These are phyloP conservation scores for Morelia viridis DNA, from an alignment of 2,797 vertebrate species.

Conservation along the genomic window DNA sequence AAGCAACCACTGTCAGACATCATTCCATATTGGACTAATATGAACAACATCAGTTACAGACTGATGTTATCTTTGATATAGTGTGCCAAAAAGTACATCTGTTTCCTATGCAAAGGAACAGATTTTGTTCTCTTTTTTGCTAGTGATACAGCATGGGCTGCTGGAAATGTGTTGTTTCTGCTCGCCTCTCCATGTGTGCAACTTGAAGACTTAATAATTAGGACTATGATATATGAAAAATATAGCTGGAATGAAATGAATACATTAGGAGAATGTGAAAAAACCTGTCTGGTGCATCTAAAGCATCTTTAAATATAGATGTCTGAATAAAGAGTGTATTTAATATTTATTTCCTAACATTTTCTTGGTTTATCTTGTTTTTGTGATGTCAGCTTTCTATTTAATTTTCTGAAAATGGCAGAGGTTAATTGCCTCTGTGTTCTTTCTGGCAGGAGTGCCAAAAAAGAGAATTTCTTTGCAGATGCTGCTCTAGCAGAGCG, in stretches of 20 bases:
- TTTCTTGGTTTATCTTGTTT: conserved; percentile 6
- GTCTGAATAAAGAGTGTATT: conserved; percentile 1
- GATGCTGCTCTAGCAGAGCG: conserved; percentile 43
- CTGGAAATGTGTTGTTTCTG: conserved; percentile 1
- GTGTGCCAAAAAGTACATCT: conserved; percentile 8
- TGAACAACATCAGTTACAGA: conserved; percentile 7
- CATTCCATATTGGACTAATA: conserved; percentile 21
- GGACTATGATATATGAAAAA: not conserved
- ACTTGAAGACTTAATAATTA: not conserved
- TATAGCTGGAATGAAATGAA: not conserved
- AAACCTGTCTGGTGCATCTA: not conserved
- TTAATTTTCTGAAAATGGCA: conserved; percentile 40
- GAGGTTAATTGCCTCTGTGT: conserved; percentile 29
- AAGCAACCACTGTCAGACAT: not conserved
- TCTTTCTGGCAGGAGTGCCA: conserved; percentile 21
- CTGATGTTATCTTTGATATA: conserved; percentile 6
- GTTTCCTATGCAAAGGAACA: conserved; percentile 21
- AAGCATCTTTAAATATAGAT: not conserved
- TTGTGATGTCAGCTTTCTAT: conserved; percentile 22
- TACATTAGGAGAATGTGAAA: not conserved
- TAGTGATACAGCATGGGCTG: not conserved
- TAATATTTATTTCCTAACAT: conserved; percentile 6
- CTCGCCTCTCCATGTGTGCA: not conserved
- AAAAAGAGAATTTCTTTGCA: conserved; percentile 23
- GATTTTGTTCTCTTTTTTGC: conserved; percentile 6